Percentiles rank a stretch among this genome's conserved stretches.
These are phyloP conservation scores for Chaetophractus vellerosus DNA, from an alignment of 2,797 vertebrate species.

Conservation along the genomic window DNA sequence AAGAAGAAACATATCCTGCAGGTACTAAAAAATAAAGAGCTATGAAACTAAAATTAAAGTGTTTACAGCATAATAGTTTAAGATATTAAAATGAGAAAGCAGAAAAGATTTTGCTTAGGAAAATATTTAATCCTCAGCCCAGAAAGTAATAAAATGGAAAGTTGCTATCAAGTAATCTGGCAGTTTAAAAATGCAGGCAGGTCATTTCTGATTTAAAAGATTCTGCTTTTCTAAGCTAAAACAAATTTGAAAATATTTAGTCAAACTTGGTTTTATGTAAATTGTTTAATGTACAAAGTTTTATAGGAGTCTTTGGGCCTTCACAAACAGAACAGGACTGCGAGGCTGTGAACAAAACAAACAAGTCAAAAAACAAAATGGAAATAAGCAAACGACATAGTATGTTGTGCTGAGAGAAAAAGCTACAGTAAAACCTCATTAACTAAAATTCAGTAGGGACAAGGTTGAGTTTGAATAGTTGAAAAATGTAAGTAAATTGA, in stretches of 20 bases:
- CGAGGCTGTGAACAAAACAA: constrained; percentile 62
- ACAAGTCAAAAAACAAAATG: constrained; percentile 71
- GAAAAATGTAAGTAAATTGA: constrained; percentile 32
- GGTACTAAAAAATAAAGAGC: constrained; percentile 16
- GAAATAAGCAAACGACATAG: constrained; percentile 57
- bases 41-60: constrained; percentile 39
- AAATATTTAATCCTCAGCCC: constrained; percentile 50
- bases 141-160: constrained; percentile 61
- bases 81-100: constrained; percentile 53
- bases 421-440: constrained; percentile 60
- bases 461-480: background rate
- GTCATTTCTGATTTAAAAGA: constrained; percentile 45
- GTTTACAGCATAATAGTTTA: constrained; percentile 54
- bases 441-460: constrained; percentile 49
- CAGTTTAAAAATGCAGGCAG: constrained; percentile 59
- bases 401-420: constrained; percentile 51
- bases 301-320: constrained; percentile 35
- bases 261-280: constrained; percentile 57
- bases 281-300: constrained; percentile 53
- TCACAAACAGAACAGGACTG: constrained; percentile 61
- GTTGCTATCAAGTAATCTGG: constrained; percentile 23
- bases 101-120: constrained; percentile 51
- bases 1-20: constrained; percentile 45
- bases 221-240: constrained; percentile 59
- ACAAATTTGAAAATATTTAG: constrained; percentile 72